Conservation (phyloP, 2,797 vertebrate genomes). For the Syndactyla subalaris region DNA sequence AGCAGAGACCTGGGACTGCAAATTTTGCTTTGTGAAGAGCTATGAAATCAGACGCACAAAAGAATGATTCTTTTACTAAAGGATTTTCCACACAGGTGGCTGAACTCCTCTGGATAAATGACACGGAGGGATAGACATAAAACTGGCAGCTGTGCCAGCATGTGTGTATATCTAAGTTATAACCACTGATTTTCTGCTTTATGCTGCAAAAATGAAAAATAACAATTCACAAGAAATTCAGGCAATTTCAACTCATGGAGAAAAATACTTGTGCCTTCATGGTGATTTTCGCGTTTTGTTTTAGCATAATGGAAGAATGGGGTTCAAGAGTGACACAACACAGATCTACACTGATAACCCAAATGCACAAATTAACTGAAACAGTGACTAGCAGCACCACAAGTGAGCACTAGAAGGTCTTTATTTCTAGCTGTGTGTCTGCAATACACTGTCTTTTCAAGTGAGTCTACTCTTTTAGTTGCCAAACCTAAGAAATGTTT, state of each 20-base stretch:
- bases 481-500: not conserved
- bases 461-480: not conserved
- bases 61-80: not conserved
- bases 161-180: not conserved
- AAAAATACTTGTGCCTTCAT: not conserved
- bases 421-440: not conserved
- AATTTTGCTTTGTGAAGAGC: not conserved
- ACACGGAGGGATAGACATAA: not conserved
- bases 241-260: not conserved
- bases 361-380: not conserved
- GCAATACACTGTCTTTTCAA: not conserved
- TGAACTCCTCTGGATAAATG: not conserved
- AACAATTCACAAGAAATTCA: not conserved
- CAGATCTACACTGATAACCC: not conserved
- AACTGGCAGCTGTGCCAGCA: not conserved
- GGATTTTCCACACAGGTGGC: constrained; percentile 11
- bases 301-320: not conserved
- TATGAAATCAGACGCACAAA: not conserved
- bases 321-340: not conserved
- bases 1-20: not conserved
- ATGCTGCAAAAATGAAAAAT: constrained; percentile 6
- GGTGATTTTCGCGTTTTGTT: not conserved
- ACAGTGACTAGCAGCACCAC: not conserved
- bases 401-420: not conserved
- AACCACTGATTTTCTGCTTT: not conserved